These are phyloP conservation scores for Trachops cirrhosus DNA, from an alignment of 2,797 vertebrate genomes.

Conservation along the genomic window DNA sequence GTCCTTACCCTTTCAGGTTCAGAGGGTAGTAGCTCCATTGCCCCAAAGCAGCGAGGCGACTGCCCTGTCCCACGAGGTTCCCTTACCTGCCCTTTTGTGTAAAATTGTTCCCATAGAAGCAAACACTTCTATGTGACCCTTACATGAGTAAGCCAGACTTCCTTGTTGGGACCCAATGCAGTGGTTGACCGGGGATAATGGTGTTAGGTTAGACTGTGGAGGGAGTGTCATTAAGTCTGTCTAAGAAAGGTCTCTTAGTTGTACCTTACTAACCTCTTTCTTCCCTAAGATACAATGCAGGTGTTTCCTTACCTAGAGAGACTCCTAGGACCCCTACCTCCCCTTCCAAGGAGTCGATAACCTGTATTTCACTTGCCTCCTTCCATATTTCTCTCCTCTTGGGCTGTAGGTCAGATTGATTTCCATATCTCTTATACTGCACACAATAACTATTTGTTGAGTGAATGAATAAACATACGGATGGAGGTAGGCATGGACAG, in stretches of 20 bases:
- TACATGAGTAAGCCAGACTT: not conserved
- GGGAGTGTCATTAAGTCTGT: not conserved
- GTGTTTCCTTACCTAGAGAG: not conserved
- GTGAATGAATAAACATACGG: not conserved
- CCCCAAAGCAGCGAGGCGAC: not conserved
- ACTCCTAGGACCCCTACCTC: not conserved
- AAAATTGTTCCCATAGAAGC: too few relatives aligned
- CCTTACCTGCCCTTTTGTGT: not conserved
- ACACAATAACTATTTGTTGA: not conserved
- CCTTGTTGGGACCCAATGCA: too few relatives aligned
- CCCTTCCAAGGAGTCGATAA: not conserved
- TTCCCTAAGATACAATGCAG: not conserved
- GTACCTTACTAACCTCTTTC: not conserved
- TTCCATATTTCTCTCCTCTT: not conserved
- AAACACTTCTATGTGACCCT: not conserved
- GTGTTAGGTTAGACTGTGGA: not conserved
- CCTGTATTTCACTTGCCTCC: not conserved
- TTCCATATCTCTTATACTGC: not conserved
- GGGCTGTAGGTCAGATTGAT: not conserved
- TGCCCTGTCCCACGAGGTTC: rapidly evolving
- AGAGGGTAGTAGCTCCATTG: not conserved
- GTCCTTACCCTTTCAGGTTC: not conserved
- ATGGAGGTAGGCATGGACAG: not conserved
- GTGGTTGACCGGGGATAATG: rapidly evolving
- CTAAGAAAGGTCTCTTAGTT: not conserved